Evolutionary conservation across 2,888 invertebrate species (phyloP).

Genomic region (Diaphora mendica): DNA sequence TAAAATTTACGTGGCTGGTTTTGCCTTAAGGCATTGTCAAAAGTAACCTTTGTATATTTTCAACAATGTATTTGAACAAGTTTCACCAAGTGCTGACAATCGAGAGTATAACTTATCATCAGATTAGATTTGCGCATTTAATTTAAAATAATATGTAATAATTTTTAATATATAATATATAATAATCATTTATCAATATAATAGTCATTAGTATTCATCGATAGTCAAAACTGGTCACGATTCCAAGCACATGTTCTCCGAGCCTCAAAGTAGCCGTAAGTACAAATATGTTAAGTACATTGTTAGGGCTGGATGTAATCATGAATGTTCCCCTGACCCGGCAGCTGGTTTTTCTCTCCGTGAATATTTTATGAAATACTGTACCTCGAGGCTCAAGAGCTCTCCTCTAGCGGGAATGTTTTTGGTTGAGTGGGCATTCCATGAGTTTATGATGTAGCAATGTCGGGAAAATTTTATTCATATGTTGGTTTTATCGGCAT

Average conservation of each 20-base stretch:
- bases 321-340: slow-evolving; percentile 39
- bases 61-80: too few species aligned
- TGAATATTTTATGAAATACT: slow-evolving; percentile 59
- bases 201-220: background rate
- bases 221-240: background rate
- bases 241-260: background rate
- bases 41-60: too few species aligned
- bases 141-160: too few species aligned
- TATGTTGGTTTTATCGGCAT: slow-evolving; percentile 20
- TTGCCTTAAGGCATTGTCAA: too few species aligned
- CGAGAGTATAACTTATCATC: too few species aligned
- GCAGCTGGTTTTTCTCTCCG: slow-evolving; percentile 50
- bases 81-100: too few species aligned
- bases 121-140: background rate
- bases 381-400: slow-evolving; percentile 35
- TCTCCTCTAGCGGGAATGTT: slow-evolving; percentile 42
- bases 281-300: slow-evolving; percentile 14
- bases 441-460: slow-evolving; percentile 46
- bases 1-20: too few species aligned
- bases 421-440: slow-evolving; percentile 41
- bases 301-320: slow-evolving; percentile 26
- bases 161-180: too few species aligned
- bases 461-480: slow-evolving; percentile 36
- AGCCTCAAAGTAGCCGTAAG: background rate
- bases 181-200: too few species aligned